These are phyloP conservation scores for Amphiprion clarkii DNA, from an alignment of 2,797 vertebrate genomes.

Conservation along the genomic window DNA sequence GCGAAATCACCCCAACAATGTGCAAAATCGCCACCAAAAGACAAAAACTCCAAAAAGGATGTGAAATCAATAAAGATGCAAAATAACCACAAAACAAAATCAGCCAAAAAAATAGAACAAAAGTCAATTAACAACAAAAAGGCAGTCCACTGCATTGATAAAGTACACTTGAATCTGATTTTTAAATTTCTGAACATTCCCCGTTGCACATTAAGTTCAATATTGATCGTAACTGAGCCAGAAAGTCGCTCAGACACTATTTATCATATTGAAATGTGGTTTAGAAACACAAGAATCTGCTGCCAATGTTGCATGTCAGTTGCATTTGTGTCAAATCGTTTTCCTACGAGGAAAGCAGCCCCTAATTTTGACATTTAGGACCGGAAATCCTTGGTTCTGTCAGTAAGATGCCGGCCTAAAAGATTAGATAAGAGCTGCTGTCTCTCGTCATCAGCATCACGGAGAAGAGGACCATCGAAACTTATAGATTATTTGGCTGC, in stretches of 20 bases:
- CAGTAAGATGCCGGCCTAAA: slow-evolving; percentile 37
- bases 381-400: slow-evolving; percentile 38
- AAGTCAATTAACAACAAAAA: too few relatives aligned
- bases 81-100: too few relatives aligned
- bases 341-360: slow-evolving; percentile 18
- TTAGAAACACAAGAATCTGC: neutral
- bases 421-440: slow-evolving; percentile 59
- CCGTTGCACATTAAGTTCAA: neutral
- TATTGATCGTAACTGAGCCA: neutral
- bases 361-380: slow-evolving; percentile 51
- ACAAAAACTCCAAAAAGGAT: too few relatives aligned
- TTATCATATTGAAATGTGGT: neutral
- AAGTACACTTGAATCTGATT: too few relatives aligned
- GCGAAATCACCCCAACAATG: too few relatives aligned
- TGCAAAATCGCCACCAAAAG: too few relatives aligned
- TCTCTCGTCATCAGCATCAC: slow-evolving; percentile 58
- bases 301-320: slow-evolving; percentile 13
- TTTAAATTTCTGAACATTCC: too few relatives aligned
- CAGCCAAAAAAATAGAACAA: too few relatives aligned
- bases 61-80: too few relatives aligned
- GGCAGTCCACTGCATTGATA: neutral
- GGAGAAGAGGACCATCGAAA: slow-evolving; percentile 46
- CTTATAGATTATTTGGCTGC: slow-evolving; percentile 64
- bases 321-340: slow-evolving; percentile 19
- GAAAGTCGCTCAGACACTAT: neutral